Percentiles rank a stretch among this genome's conserved stretches.
These are phyloP conservation scores for Sinocyclocheilus maitianheensis DNA, from an alignment of 2,113 vertebrate species.

Conservation along the genomic window DNA sequence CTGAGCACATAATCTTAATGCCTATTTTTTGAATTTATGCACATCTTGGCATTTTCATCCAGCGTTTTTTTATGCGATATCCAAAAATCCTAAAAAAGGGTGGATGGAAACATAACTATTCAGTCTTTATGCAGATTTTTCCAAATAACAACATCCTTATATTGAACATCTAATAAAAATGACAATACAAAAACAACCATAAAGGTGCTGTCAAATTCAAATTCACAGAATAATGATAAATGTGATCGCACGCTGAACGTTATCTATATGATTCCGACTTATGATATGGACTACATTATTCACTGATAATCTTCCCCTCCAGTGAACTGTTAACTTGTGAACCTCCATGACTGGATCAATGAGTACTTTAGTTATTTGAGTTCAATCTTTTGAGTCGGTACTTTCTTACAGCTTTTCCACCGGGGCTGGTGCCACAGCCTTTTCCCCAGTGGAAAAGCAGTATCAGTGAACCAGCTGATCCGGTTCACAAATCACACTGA, in stretches of 20 bases:
- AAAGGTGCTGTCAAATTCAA: neutral
- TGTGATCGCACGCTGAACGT: neutral
- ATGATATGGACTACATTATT: neutral
- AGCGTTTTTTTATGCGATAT: too few relatives aligned
- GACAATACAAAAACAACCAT: neutral
- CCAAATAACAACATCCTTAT: neutral
- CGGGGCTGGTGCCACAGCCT: too few relatives aligned
- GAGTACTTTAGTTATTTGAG: neutral
- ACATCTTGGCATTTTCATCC: too few relatives aligned
- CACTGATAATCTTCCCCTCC: neutral
- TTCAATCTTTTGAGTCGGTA: neutral
- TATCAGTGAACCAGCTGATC: too few relatives aligned
- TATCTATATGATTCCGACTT: neutral
- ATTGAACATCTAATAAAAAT: neutral
- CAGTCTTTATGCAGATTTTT: neutral
- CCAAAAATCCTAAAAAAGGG: too few relatives aligned
- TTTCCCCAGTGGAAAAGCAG: too few relatives aligned
- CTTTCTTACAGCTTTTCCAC: too few relatives aligned
- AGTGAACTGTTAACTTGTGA: neutral
- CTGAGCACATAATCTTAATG: too few relatives aligned
- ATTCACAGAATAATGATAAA: neutral
- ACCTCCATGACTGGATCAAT: neutral
- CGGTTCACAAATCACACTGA: too few relatives aligned
- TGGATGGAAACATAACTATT: too few relatives aligned
- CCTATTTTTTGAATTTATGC: too few relatives aligned